Evolutionary conservation across 2,888 invertebrate genomes (phyloP), one percentile per base, ranked within the genome.

Genomic region (Glaucopsyche alexis): DNA sequence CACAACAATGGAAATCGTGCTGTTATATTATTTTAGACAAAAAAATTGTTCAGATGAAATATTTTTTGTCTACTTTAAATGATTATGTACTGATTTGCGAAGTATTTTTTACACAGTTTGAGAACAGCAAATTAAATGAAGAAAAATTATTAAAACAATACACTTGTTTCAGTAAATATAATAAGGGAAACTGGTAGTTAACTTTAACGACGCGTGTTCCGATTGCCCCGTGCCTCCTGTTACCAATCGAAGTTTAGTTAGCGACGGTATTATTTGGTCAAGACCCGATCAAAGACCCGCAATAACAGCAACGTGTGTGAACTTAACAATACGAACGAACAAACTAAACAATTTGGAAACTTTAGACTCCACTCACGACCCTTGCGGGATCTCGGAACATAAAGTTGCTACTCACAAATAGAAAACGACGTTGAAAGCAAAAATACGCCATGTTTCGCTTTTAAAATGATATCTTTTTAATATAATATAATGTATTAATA

Each of bases 281-380:
- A 60, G 55, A 6, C 29, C 60, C 60, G 60, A 60, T 60, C 60
- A 60, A 29, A 38, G 60, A 29, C 29, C 60, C 60, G 29, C 60
- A 60, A 60, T 60, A 60, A 60, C 38, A 60, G 60, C 29, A 60
- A 60, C 60, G 60, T 60, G 60, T 38, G 29, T 38, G 60, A 60
- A 66, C 42, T 66, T 9, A 40, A n/a, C 66, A 66, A 42, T 66
- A 42, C 66, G 66, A 66, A 60, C 29, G 60, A 66, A 66, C 66
- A 42, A 66, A 40, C 66, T 66, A 40, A 66, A 66, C 66, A 42
- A 66, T 66, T 66, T 42, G 66, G 42, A 66, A 66, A 66, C 66
- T 66, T 66, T 42, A 66, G 66, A 66, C 66, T 66, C 66, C 40
- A 66, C 66, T 66, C 66, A 66, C 66, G 66, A 42, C 42, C 42